Evolutionary conservation across 2,797 vertebrate species (phyloP), one percentile per base, ranked within the genome.

Genomic region (Hippocampus kuda): DNA sequence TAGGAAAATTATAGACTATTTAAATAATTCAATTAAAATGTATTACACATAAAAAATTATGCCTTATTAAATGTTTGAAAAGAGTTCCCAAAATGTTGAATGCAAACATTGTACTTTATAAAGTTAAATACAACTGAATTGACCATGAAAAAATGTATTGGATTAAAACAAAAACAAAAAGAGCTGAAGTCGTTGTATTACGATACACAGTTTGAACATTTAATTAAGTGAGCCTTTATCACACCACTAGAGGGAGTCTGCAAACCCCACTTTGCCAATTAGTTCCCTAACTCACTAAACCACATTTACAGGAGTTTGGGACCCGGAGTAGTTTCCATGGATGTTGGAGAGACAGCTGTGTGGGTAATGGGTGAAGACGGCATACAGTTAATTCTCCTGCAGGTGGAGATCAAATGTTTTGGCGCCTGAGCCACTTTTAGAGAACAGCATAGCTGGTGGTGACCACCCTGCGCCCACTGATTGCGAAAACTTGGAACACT

Each of bases 401-500:
- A 89, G 68, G 73, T 75, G 46, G 87, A 74, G 72, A 87, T 76
- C 72, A 88, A 79, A 49, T 82, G 79, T 66, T 85, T 84, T 6
- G 81, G 84, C 0, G 70, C 71, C 42, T 86, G 89, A 22, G 91
- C 84, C 38, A 91, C 90, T 78, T 89, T 93, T 71, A 94, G 76
- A 9, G 93, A 92, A 76, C 93, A 94, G 77, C 93, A 96, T 27
- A 93, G 90, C 78, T 93, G 88, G 79, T 93, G 92, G 42, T 93
- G 88, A 30, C 92, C 89, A 56, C 94, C 94, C 67, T 92, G 94
- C 53, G 92, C 85, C 84, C 87, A 91, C 70, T 91, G 92, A 64
- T 95, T 93, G 0, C 93, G 91, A 77, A 98, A 95, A 81, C 90
- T 95, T 30, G 94, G 95, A n/a, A 97, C 91, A 0, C 94, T 96